Evolutionary conservation across 2,888 invertebrate genomes (phyloP), one percentile per base, ranked within the genome.

Genomic region (Chymomyza amoena): DNA sequence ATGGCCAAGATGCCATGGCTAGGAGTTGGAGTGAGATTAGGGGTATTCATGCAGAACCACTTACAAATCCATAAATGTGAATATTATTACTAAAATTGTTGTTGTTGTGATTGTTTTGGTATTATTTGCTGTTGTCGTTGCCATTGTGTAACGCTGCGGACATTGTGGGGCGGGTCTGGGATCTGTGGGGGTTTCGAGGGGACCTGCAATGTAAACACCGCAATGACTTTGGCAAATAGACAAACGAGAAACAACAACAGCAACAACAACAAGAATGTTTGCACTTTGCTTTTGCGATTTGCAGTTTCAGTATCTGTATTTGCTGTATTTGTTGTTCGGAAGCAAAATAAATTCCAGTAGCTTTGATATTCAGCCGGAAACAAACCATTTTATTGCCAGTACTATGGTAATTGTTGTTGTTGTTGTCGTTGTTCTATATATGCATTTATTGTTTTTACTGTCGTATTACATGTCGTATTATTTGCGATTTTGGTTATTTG

Each of bases 51-150:
- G 88, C 79, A 81, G 83, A 82, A 89, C 80, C 89, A 87, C 90
- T 90, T 89, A 88, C 88, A 88, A 81, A 79, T 87, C 82, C 81
- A 89, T 80, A 84, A 86, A 89, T 86, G 85, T 82, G 85, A 89
- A 84, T 88, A 87, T 80, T 89, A 88, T 89, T 89, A 80, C 84
- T 80, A 76, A 80, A 80, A 73, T 79, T 79, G 78, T 80, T 77
- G 73, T 79, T 78, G 73, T 68, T 71, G 45, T 68, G 70, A 69
- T 63, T 76, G 64, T 69, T 70, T 56, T 66, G 67, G 67, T 66
- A 15, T 54, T 6, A 20, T 51, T 20, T 57, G 18, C 28, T 57
- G 28, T 25, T 57, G 57, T 25, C n/a, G 45, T 16, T 50, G 63
- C 51, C 9, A 50, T 45, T 50, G 51, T 63, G 28, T 20, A 51